phyloP scores from a whole-genome alignment of 2,113 vertebrate genomes.

The Mobula hypostoma region DNA sequence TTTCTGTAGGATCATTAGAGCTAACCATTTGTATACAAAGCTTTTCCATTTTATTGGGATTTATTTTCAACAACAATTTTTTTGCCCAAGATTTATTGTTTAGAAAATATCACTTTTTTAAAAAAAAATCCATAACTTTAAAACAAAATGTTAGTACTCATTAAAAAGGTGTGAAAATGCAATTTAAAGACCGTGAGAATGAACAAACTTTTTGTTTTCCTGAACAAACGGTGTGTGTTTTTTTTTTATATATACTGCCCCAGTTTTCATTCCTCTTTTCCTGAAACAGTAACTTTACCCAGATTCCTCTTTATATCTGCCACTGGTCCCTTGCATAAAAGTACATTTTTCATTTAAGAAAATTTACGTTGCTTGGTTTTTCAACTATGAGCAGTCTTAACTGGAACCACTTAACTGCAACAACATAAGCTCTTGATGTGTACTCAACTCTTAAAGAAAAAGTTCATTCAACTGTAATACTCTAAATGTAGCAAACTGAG shows the following conservation, averaged over 20 bases:
- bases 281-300: neutral
- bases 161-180: neutral
- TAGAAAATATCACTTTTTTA: too few relatives aligned
- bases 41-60: neutral
- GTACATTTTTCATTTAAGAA: neutral
- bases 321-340: neutral
- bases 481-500: neutral
- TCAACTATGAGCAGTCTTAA: neutral
- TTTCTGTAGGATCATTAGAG: neutral
- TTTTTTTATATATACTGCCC: neutral
- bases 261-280: neutral
- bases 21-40: neutral
- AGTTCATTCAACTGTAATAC: neutral
- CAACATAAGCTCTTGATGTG: neutral
- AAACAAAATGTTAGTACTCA: too few relatives aligned
- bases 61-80: neutral
- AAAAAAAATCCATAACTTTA: too few relatives aligned
- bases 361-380: neutral
- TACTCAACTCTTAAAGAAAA: neutral
- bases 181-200: neutral
- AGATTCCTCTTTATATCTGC: neutral
- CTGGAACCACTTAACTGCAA: neutral
- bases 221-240: neutral
- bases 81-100: neutral
- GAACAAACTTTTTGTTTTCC: neutral